Evolutionary conservation across 2,797 vertebrate species (phyloP), one percentile per base, ranked within the genome.

Genomic region (Gadopsis bispinosus): DNA sequence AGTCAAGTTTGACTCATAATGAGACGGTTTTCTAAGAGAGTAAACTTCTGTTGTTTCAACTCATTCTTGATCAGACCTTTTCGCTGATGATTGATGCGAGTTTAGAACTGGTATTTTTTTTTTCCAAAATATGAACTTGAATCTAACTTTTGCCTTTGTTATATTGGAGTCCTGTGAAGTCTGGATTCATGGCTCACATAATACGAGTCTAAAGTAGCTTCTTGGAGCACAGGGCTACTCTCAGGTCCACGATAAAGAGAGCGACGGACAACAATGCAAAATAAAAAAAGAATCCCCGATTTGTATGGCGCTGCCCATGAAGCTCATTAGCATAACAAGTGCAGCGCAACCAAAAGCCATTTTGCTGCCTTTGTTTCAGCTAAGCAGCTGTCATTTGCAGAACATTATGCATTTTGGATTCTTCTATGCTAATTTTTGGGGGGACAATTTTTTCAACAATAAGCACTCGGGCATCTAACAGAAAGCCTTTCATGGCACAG

Each of bases 341-440:
- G 86, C 88, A 89, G 93, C 83, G 87, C 91, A 58, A 94, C 94
- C 95, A 96, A 96, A 96, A 96, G 95, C 95, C 92, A 95, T 96
- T 96, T 95, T 94, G 92, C 93, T 75, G 80, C 94, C 92, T 97
- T 97, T 96, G 96, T 97, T 96, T 97, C 96, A 96, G 95, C 93
- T 93, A 94, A 96, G 96, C 97, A 98, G 97, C 97, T 98, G 97
- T 97, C 97, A 98, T 97, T 96, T 96, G 96, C 95, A 93, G 90
- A 93, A 95, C 96, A 96, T 97, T 96, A 95, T 95, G 95, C 96
- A 96, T 96, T 96, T 96, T 96, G 95, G 95, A 96, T 96, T 97
- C 96, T 94, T 95, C 96, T 96, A 97, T 98, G 97, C 96, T 96
- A 97, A 98, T 98, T 97, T 97, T 97, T 89, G 26, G 92, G 96